A percentile compares a stretch with the other conserved stretches of the same genome.
These are phyloP conservation scores for Stercorarius parasiticus DNA, from an alignment of 2,113 vertebrate species.

Conservation along the genomic window DNA sequence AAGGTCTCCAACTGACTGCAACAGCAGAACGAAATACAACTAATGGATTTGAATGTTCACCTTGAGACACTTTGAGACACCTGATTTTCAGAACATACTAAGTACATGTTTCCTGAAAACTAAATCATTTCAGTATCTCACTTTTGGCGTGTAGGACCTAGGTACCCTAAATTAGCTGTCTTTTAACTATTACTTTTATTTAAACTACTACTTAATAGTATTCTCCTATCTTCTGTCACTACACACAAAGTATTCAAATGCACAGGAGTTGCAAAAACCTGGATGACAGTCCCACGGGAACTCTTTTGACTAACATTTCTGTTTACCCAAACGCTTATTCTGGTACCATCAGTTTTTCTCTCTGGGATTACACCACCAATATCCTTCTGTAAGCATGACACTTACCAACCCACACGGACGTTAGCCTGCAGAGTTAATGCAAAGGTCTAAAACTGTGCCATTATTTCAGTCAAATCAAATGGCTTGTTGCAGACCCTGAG, in stretches of 20 bases:
- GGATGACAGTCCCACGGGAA: not conserved
- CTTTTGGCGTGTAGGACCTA: not conserved
- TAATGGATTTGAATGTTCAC: not conserved
- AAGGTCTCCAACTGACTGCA: not conserved
- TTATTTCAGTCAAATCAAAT: conserved; percentile 66
- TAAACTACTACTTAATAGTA: not conserved
- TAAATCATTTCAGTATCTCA: not conserved
- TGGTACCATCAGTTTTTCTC: not conserved
- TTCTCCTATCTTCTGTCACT: not conserved
- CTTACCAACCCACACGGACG: not conserved
- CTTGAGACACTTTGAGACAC: not conserved
- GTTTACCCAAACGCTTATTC: not conserved
- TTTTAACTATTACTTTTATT: not conserved
- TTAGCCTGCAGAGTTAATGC: not conserved
- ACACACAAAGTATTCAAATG: not conserved
- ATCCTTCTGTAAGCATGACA: not conserved
- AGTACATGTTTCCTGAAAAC: not conserved
- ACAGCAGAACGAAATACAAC: not conserved
- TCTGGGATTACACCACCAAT: not conserved
- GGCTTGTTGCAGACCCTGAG: conserved; percentile 36
- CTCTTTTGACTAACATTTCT: not conserved
- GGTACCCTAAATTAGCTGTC: not conserved
- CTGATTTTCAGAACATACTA: not conserved
- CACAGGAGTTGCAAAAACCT: not conserved
- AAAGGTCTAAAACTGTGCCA: conserved; percentile 39